phyloP scores from a whole-genome alignment of 1,140 invertebrate genomes.

The Cepaea nemoralis region DNA sequence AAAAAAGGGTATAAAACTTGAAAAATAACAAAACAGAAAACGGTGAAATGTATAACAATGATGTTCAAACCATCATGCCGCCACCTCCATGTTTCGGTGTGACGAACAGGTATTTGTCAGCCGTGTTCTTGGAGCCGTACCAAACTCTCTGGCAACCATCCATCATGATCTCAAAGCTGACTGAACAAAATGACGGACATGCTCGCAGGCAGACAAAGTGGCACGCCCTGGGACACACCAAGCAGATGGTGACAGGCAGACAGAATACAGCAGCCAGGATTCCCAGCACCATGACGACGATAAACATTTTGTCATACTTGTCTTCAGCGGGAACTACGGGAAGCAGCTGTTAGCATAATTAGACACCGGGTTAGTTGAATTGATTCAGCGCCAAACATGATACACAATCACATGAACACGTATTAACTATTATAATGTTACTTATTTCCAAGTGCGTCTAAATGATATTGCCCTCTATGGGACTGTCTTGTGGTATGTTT shows the following conservation, averaged over 20 bases:
- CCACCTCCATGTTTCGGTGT: conserved; percentile 7
- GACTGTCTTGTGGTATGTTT: too few relatives aligned
- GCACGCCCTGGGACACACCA: conserved; percentile 11
- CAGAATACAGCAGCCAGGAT: background rate
- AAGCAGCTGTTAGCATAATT: background rate
- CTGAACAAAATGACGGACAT: conserved; percentile 2
- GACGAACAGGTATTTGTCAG: conserved; percentile 21
- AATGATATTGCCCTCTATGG: too few relatives aligned
- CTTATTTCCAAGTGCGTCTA: too few relatives aligned
- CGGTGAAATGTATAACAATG: too few relatives aligned
- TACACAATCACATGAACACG: too few relatives aligned
- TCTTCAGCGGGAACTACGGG: conserved; percentile 6
- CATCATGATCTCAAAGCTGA: background rate
- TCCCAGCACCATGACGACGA: background rate
- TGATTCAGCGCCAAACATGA: too few relatives aligned
- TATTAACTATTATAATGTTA: too few relatives aligned
- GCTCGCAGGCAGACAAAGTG: conserved; percentile 16
- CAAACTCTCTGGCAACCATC: conserved; percentile 20
- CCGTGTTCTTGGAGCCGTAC: background rate
- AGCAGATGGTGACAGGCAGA: conserved; percentile 1
- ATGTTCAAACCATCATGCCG: background rate
- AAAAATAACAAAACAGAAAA: too few relatives aligned
- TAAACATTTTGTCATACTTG: conserved; percentile 19
- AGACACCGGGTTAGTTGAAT: too few relatives aligned
- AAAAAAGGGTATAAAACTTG: too few relatives aligned